Evolutionary conservation across 1,140 invertebrate genomes (phyloP), one percentile per base, ranked within the genome.

Genomic region (Vanessa atalanta): DNA sequence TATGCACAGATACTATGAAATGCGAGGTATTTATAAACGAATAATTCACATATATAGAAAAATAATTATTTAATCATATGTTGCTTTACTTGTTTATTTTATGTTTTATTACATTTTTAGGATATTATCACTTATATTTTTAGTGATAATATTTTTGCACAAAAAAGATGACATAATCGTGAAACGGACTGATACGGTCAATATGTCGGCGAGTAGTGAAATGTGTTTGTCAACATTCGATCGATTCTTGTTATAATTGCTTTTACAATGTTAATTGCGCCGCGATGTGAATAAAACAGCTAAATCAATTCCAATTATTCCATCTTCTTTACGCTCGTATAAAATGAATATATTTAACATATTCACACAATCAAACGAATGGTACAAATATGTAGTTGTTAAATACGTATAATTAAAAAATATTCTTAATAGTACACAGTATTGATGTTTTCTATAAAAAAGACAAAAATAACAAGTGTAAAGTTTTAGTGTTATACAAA

Each of bases 221-320:
- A 82, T 84, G 81, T 89, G 89, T 91, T 91, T 91, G 86, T 91
- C 88, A 90, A 90, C 88, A 90, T 77, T 78, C 75, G 86, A 90
- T 89, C 80, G 87, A 89, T 89, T 67, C 51, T 48, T 69, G 55
- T 76, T 76, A 75, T 79, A 73, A 73, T 77, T 72, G 64, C 65
- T 70, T 73, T 70, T 73, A n/a, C 57, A 70, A 75, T 65, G 37
- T 76, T 77, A 70, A 51, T 67, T 73, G 71, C 61, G 16, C 51
- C 65, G 68, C 55, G 68, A 53, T 71, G 68, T 77, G 64, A 73
- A 66, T 71, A 23, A 51, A 60, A 47, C 37, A 66, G 1, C 15
- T 57, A 63, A 63, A 48, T 15, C 43, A 50, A 65, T 69, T 16
- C 14, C 5, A 55, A 65, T 23, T 64, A 43, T 26, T 74, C 14